These are phyloP conservation scores for Spodoptera exigua DNA, from an alignment of 2,888 invertebrate genomes.

Conservation along the genomic window DNA sequence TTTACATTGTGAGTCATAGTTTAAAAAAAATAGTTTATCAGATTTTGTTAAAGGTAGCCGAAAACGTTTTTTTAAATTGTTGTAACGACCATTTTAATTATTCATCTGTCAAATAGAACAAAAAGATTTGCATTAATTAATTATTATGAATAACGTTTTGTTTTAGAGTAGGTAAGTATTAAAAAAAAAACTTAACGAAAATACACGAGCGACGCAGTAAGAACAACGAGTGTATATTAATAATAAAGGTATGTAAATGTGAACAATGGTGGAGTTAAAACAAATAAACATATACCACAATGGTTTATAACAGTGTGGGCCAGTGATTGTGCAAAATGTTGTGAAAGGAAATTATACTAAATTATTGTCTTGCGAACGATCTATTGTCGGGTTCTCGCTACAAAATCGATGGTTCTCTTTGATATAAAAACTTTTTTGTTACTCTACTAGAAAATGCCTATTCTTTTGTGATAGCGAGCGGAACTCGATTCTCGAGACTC, in stretches of 20 bases:
- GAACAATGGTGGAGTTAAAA: slow-evolving; percentile 65
- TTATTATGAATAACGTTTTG: background rate
- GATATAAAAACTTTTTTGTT: slow-evolving; percentile 47
- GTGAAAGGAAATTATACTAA: slow-evolving; percentile 80
- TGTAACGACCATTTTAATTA: slow-evolving; percentile 28
- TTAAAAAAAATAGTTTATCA: slow-evolving; percentile 26
- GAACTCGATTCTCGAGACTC: too few species aligned
- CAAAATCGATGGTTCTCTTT: slow-evolving; percentile 53
- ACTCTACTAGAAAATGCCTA: slow-evolving; percentile 5
- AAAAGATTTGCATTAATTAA: slow-evolving; percentile 10
- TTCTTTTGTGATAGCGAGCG: slow-evolving; percentile 2
- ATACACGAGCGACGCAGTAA: slow-evolving; percentile 13
- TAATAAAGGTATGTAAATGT: slow-evolving; percentile 44
- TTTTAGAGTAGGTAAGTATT: background rate
- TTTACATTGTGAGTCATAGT: slow-evolving; percentile 54
- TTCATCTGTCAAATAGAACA: slow-evolving; percentile 4
- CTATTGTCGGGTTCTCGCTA: slow-evolving; percentile 64
- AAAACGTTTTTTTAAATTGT: slow-evolving; percentile 31
- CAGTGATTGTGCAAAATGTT: slow-evolving; percentile 71
- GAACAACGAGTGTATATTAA: slow-evolving; percentile 28
- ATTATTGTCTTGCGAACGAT: slow-evolving; percentile 73
- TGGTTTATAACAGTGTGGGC: slow-evolving; percentile 53
- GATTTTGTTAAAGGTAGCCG: slow-evolving; percentile 30
- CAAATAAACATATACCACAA: slow-evolving; percentile 66
- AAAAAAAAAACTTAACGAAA: background rate